Evolutionary conservation across 2,888 invertebrate species (phyloP).

Genomic region (Hydraecia micacea): DNA sequence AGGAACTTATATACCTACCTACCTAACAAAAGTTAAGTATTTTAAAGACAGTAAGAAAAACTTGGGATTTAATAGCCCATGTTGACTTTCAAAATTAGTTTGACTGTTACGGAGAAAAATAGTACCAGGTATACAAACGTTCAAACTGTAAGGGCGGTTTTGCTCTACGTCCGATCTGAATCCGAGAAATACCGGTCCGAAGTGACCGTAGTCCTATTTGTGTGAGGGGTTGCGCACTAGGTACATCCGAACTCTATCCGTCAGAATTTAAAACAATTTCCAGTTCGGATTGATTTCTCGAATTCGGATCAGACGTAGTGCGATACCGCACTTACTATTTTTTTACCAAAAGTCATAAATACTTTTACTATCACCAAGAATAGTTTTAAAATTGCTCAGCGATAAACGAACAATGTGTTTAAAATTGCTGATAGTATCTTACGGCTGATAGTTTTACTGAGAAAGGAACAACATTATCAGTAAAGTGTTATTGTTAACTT

Average conservation of each 20-base stretch:
- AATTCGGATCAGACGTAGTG: too few species aligned
- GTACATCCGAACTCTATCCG: too few species aligned
- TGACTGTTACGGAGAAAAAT: too few species aligned
- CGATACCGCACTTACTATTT: too few species aligned
- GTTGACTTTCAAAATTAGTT: neutral
- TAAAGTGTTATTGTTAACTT: conserved; percentile 51
- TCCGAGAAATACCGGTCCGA: too few species aligned
- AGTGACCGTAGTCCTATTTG: too few species aligned
- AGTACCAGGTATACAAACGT: neutral
- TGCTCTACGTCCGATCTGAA: too few species aligned
- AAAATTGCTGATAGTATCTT: conserved; percentile 51
- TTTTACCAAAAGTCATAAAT: too few species aligned
- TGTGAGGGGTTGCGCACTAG: too few species aligned
- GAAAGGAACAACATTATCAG: conserved; percentile 59
- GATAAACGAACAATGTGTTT: conserved; percentile 39
- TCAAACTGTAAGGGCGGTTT: too few species aligned
- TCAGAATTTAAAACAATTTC: too few species aligned
- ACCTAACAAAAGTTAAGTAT: neutral
- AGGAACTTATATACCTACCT: neutral
- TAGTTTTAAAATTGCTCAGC: conserved; percentile 5
- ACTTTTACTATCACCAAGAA: neutral
- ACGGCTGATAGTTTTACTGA: conserved; percentile 56
- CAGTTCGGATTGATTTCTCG: too few species aligned
- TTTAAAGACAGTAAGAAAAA: neutral
- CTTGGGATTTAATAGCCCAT: neutral